These are phyloP conservation scores for Sinopyrophorus schimmeli DNA, from an alignment of 2,888 invertebrate genomes.

Conservation along the genomic window DNA sequence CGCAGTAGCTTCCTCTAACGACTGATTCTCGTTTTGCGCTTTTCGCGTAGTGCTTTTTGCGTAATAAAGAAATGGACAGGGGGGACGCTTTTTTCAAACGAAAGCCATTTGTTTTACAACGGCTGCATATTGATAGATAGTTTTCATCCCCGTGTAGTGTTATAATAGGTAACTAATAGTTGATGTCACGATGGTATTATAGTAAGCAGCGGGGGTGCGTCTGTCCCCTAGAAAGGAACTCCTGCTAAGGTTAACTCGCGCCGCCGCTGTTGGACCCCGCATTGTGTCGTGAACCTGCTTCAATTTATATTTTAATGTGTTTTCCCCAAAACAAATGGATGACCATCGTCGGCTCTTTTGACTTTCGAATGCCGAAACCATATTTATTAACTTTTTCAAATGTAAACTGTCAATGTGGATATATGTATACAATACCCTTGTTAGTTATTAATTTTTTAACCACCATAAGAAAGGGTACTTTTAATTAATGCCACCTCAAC, in stretches of 20 bases:
- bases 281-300: constrained; percentile 56
- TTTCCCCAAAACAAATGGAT: constrained; percentile 56
- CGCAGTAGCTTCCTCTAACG: constrained; percentile 22
- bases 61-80: background rate
- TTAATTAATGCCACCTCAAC: constrained; percentile 18
- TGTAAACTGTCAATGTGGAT: constrained; percentile 51
- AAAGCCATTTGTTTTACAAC: background rate
- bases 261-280: constrained; percentile 46
- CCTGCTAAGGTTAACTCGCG: constrained; percentile 38
- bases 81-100: background rate
- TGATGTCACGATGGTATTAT: constrained; percentile 54
- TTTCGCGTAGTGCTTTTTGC: background rate
- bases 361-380: constrained; percentile 51
- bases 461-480: constrained; percentile 9
- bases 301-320: constrained; percentile 57
- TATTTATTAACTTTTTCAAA: constrained; percentile 55
- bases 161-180: constrained; percentile 55
- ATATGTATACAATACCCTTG: constrained; percentile 50
- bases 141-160: constrained; percentile 45
- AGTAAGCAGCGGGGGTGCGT: constrained; percentile 46
- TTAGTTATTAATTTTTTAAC: constrained; percentile 24
- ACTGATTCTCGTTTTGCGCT: constrained; percentile 6
- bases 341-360: constrained; percentile 53
- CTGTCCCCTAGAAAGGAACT: constrained; percentile 34
- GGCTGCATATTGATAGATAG: constrained; percentile 54